Evolutionary conservation across 2,888 invertebrate genomes (phyloP).

Genomic region (Ashinkailepas kermadecensis): DNA sequence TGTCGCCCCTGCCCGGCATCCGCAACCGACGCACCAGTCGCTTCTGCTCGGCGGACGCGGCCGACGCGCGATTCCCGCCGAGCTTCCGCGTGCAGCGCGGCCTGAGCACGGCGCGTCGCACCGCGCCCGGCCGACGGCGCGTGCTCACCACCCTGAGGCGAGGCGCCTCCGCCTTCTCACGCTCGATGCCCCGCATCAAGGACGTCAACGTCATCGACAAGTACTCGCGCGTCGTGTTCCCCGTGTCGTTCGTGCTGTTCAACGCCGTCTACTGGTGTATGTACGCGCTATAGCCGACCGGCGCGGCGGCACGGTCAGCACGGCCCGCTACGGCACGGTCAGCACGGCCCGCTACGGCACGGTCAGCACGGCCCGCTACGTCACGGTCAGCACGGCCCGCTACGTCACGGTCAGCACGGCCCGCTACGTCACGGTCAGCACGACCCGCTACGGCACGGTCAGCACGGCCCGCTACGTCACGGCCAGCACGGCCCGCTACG

Average conservation of each 20-base stretch:
- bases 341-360: neutral
- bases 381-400: too few species aligned
- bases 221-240: slow-evolving; percentile 91
- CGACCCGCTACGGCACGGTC: neutral
- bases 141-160: slow-evolving; percentile 71
- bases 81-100: slow-evolving; percentile 63
- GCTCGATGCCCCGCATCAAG: slow-evolving; percentile 81
- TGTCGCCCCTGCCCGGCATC: slow-evolving; percentile 75
- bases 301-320: neutral
- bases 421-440: neutral
- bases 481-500: too few species aligned
- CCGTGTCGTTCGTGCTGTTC: slow-evolving; percentile 89
- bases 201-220: slow-evolving; percentile 98
- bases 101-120: slow-evolving; percentile 32
- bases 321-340: neutral
- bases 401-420: neutral
- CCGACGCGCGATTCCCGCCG: slow-evolving; percentile 52
- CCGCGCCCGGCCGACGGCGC: slow-evolving; percentile 35
- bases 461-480: too few species aligned
- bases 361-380: too few species aligned
- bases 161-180: slow-evolving; percentile 76
- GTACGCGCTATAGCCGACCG: slow-evolving; percentile 51
- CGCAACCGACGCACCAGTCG: slow-evolving; percentile 43
- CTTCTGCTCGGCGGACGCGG: slow-evolving; percentile 8
- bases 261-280: slow-evolving; percentile 95